phyloP scores from a whole-genome alignment of 1,140 invertebrate genomes.

The Limonius californicus region DNA sequence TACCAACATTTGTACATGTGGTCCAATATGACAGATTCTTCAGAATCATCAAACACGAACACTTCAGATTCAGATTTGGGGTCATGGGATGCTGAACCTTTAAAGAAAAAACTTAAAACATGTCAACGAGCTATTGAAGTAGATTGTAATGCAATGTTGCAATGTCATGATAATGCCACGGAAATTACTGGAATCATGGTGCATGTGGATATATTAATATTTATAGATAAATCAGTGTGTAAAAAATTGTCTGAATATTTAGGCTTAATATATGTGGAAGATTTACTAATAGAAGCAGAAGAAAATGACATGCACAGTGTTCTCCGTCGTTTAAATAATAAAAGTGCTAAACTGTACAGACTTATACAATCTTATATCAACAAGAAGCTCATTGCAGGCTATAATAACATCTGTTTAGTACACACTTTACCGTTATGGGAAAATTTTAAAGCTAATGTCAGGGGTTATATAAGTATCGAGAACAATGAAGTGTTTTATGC shows the following conservation, averaged over 20 bases:
- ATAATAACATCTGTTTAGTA: slow-evolving; percentile 14
- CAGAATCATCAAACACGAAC: background rate
- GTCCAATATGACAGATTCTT: background rate
- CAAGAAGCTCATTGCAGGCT: background rate
- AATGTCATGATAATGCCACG: slow-evolving; percentile 14
- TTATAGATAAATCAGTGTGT: slow-evolving; percentile 12
- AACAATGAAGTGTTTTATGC: slow-evolving; percentile 9
- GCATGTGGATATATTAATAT: slow-evolving; percentile 15
- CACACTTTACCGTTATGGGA: slow-evolving; percentile 14
- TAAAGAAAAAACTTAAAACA: slow-evolving; percentile 19
- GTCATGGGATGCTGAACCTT: slow-evolving; percentile 1
- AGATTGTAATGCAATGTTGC: slow-evolving; percentile 14
- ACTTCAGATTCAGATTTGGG: slow-evolving; percentile 12
- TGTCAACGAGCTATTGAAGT: slow-evolving; percentile 16
- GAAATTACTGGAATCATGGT: slow-evolving; percentile 9
- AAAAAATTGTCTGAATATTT: slow-evolving; percentile 11
- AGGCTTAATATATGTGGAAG: slow-evolving; percentile 19
- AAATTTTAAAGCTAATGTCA: slow-evolving; percentile 19
- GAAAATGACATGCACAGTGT: slow-evolving; percentile 7
- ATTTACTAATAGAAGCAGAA: slow-evolving; percentile 7
- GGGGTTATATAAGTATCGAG: slow-evolving; percentile 13
- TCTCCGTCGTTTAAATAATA: slow-evolving; percentile 7
- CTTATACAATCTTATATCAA: slow-evolving; percentile 14
- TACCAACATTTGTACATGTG: slow-evolving; percentile 16
- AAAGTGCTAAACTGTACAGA: slow-evolving; percentile 15